Conservation (phyloP, 2,113 vertebrate genomes). For the Podarcis muralis region DNA sequence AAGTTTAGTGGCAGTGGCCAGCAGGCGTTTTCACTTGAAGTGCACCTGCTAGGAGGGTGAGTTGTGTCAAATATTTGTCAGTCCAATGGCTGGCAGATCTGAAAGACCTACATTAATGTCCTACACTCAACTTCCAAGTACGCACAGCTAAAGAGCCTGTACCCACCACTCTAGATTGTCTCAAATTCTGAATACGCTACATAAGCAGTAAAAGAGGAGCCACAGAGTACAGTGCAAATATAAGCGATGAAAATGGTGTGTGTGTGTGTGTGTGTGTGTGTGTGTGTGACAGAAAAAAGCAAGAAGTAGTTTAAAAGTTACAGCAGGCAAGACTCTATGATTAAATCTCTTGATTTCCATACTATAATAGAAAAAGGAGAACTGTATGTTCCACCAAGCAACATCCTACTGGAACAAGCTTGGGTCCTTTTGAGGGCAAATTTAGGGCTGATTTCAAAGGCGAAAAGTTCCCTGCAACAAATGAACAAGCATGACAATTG, state of each 20-base stretch:
- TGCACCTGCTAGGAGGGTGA: neutral
- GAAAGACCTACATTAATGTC: neutral
- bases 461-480: neutral
- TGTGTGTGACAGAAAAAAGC: neutral
- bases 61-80: neutral
- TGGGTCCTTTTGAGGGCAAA: neutral
- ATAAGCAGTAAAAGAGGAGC: neutral
- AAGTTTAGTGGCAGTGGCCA: neutral
- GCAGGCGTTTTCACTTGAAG: neutral
- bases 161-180: neutral
- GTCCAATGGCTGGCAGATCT: neutral
- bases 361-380: neutral
- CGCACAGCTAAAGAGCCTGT: neutral
- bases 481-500: neutral
- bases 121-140: accelerated
- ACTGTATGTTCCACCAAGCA: neutral
- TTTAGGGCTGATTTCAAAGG: neutral
- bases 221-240: neutral
- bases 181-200: neutral
- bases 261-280: neutral
- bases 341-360: neutral
- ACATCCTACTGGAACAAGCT: neutral
- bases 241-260: neutral
- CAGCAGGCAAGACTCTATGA: neutral
- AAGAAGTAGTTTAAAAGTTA: no score